phyloP scores from a whole-genome alignment of 1,140 invertebrate species.

The Odontomachus brunneus region DNA sequence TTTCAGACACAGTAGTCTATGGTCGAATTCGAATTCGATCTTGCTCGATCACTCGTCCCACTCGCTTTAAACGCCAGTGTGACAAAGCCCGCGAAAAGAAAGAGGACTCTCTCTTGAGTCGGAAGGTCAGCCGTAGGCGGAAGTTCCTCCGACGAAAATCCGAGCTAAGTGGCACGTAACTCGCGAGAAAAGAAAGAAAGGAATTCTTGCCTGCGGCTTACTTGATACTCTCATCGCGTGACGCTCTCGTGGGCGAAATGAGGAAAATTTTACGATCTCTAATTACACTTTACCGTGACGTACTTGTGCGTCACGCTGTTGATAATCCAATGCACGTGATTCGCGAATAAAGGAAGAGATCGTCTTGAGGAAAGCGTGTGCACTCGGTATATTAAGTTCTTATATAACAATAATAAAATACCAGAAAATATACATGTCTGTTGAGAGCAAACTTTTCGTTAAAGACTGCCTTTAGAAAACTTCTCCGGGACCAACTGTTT shows the following conservation, averaged over 20 bases:
- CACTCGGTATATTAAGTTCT: background rate
- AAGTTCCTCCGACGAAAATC: conserved; percentile 26
- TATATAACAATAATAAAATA: background rate
- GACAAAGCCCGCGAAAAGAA: background rate
- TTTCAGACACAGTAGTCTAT: background rate
- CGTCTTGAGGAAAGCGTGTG: background rate
- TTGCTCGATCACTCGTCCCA: conserved; percentile 1
- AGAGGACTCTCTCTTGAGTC: background rate
- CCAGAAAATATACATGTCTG: too few relatives aligned
- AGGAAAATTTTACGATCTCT: conserved; percentile 50
- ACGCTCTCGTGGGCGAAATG: conserved; percentile 9
- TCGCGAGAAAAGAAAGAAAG: conserved; percentile 16
- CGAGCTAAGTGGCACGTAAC: conserved; percentile 42
- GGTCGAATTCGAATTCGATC: conserved; percentile 31
- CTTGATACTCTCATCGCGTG: conserved; percentile 30
- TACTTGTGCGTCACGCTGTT: conserved; percentile 9
- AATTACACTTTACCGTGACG: conserved; percentile 25
- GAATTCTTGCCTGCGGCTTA: conserved; percentile 1
- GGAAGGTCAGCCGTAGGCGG: conserved; percentile 44
- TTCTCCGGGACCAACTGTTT: too few relatives aligned
- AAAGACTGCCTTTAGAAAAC: too few relatives aligned
- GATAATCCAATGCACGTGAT: background rate
- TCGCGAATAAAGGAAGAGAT: background rate
- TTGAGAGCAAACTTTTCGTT: too few relatives aligned
- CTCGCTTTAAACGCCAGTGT: background rate